Conservation (phyloP, 1,140 invertebrate genomes). For the Brachionus rubens region DNA sequence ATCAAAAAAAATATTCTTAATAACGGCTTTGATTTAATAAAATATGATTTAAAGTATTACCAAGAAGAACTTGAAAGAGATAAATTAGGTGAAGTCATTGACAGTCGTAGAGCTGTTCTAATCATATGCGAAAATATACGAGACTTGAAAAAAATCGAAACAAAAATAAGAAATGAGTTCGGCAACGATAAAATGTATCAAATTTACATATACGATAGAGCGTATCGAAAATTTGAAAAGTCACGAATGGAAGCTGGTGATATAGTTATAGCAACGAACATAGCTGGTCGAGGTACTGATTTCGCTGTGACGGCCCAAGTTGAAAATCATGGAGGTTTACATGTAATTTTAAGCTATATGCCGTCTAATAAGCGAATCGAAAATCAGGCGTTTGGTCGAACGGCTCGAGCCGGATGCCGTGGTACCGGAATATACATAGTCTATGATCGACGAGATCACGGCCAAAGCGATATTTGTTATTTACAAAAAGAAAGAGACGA, state of each 20-base stretch:
- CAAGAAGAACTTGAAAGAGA: slow-evolving; percentile 13
- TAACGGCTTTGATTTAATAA: too few species aligned
- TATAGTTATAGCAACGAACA: slow-evolving; percentile 12
- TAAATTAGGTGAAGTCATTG: background rate
- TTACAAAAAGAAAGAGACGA: too few species aligned
- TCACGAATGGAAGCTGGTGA: slow-evolving; percentile 4
- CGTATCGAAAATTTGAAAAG: slow-evolving; percentile 14
- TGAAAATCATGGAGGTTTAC: background rate
- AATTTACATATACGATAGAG: background rate
- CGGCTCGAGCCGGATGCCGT: background rate
- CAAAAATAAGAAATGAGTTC: slow-evolving; percentile 6
- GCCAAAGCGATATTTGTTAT: too few species aligned
- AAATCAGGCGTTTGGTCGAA: slow-evolving; percentile 3
- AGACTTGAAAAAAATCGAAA: background rate
- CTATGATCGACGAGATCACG: background rate
- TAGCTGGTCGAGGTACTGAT: slow-evolving; percentile 37
- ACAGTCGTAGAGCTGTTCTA: background rate
- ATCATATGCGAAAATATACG: slow-evolving; percentile 9
- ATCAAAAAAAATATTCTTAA: background rate
- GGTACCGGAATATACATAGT: background rate
- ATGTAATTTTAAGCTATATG: slow-evolving; percentile 18
- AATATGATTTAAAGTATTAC: too few species aligned
- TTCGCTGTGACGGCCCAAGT: background rate
- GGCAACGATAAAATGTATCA: background rate
- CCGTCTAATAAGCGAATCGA: slow-evolving; percentile 15